phyloP scores from a whole-genome alignment of 2,888 invertebrate species.

The Labia minor region DNA sequence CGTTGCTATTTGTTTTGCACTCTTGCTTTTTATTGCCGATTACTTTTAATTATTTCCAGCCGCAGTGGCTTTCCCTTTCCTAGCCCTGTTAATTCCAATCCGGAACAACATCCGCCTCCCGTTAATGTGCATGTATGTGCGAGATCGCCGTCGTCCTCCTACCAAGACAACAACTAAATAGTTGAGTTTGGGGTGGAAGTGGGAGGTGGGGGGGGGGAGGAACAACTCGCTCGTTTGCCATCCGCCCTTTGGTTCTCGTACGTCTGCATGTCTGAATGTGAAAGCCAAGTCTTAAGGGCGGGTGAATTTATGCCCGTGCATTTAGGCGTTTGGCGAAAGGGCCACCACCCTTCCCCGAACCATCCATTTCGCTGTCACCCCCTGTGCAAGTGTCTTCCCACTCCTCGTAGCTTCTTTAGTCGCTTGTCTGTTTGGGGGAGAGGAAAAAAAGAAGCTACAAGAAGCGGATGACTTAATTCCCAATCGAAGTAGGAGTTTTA shows the following conservation, averaged over 20 bases:
- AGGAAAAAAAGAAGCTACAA: no score
- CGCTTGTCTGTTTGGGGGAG: no score
- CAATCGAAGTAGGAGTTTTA: no score
- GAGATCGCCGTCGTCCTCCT: not conserved
- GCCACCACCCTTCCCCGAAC: no score
- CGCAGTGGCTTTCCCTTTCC: not conserved
- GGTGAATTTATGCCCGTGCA: not conserved
- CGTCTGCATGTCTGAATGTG: not conserved
- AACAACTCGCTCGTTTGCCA: slow-evolving; percentile 6
- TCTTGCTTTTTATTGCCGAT: slow-evolving; percentile 5
- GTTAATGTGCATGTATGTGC: not conserved
- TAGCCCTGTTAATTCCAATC: slow-evolving; percentile 5
- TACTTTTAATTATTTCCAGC: not conserved
- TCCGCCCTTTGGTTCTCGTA: slow-evolving; percentile 8
- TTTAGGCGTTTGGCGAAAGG: not conserved
- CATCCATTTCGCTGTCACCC: no score
- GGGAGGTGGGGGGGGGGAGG: not conserved
- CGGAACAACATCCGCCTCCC: slow-evolving; percentile 1
- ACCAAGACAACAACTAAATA: no score
- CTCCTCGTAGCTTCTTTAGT: no score
- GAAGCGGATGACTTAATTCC: no score
- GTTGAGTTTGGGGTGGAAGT: no score
- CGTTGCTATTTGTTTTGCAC: not conserved
- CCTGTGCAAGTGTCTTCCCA: no score
- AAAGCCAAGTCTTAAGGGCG: slow-evolving; percentile 5